These are phyloP conservation scores for Notamacropus eugenii DNA, from an alignment of 2,797 vertebrate genomes.

Conservation along the genomic window DNA sequence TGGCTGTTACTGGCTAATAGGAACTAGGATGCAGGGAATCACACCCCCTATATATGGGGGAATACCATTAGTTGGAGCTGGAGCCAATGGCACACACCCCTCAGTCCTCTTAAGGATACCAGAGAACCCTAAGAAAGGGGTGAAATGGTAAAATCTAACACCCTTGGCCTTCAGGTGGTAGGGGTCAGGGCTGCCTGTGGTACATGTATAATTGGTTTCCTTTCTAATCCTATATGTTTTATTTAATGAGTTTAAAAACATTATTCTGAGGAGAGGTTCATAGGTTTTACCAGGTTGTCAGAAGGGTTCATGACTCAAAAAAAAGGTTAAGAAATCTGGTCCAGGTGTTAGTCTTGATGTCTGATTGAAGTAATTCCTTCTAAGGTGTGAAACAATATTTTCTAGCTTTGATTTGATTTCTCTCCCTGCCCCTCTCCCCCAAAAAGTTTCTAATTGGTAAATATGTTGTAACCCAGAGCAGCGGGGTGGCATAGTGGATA, in stretches of 20 bases:
- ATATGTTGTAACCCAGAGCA: background rate
- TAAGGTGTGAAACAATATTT: background rate
- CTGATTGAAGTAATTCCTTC: background rate
- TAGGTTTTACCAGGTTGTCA: background rate
- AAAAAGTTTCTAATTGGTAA: background rate
- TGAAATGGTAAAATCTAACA: background rate
- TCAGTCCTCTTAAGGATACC: background rate
- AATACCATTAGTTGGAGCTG: background rate
- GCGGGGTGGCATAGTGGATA: background rate
- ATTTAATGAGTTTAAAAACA: background rate
- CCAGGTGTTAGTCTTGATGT: background rate
- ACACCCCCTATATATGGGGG: background rate
- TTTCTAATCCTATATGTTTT: background rate
- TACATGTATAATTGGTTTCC: background rate
- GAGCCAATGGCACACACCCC: background rate
- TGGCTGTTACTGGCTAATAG: background rate
- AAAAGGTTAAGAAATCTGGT: background rate
- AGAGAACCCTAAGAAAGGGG: background rate
- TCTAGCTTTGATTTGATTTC: background rate
- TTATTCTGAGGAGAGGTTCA: background rate
- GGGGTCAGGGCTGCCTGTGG: background rate
- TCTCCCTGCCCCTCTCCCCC: background rate
- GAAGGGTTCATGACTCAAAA: background rate
- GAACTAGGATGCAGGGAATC: background rate
- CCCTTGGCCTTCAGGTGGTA: background rate